phyloP scores from a whole-genome alignment of 2,797 vertebrate species.

The Champsocephalus esox region DNA sequence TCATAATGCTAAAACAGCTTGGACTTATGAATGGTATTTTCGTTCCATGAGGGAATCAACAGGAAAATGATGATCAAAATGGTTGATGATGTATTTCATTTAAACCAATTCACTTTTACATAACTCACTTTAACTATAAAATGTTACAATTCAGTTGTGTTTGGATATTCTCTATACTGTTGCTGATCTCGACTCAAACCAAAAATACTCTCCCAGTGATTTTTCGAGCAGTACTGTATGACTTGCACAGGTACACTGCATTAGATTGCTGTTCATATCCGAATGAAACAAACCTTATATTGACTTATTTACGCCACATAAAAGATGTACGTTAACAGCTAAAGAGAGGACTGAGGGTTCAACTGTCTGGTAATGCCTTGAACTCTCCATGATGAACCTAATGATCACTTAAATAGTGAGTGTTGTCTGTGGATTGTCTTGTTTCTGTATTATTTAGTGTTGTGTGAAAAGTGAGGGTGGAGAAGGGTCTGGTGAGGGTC shows the following conservation, averaged over 20 bases:
- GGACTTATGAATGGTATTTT: background rate
- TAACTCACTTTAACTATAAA: background rate
- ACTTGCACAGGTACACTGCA: background rate
- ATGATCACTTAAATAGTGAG: background rate
- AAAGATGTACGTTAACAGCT: background rate
- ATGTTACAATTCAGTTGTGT: background rate
- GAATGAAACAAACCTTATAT: background rate
- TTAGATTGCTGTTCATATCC: background rate
- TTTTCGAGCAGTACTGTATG: background rate
- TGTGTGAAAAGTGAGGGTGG: slow-evolving; percentile 36
- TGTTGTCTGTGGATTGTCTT: slow-evolving; percentile 8
- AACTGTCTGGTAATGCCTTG: background rate
- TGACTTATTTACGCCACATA: background rate
- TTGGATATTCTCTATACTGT: background rate
- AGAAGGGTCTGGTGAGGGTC: slow-evolving; percentile 68
- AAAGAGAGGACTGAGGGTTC: background rate
- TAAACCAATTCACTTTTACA: no score
- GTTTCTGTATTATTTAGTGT: background rate
- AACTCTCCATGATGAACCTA: background rate
- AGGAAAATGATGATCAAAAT: background rate
- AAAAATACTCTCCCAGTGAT: background rate
- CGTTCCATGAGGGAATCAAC: no score
- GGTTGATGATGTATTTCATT: background rate
- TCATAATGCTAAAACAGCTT: background rate
- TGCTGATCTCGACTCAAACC: background rate